Evolutionary conservation across 2,797 vertebrate genomes (phyloP).

Genomic region (Lagodon rhomboides): DNA sequence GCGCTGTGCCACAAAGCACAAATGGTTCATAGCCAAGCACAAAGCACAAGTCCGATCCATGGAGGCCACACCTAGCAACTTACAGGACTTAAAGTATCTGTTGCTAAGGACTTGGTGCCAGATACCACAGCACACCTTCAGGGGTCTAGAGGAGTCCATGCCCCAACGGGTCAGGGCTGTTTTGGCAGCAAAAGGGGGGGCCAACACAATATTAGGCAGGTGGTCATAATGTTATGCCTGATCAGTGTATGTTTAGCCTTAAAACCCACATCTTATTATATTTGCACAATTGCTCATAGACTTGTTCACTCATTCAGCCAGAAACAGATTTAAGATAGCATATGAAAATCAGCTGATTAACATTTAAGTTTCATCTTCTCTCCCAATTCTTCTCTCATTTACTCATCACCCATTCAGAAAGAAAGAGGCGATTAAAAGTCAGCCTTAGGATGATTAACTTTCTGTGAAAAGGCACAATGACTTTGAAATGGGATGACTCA

Average conservation of each 20-base stretch:
- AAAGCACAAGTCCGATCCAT: no score
- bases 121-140: no score
- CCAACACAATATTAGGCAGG: no score
- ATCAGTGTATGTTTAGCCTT: not conserved
- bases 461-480: slow-evolving; percentile 4
- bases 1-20: no score
- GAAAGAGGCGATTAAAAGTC: slow-evolving; percentile 15
- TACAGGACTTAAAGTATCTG: no score
- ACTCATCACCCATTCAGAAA: slow-evolving; percentile 9
- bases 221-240: no score
- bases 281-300: not conserved
- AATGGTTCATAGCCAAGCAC: no score
- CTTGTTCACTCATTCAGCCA: not conserved
- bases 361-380: not conserved
- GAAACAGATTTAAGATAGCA: not conserved
- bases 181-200: no score
- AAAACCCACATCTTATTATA: not conserved
- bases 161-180: no score
- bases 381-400: slow-evolving; percentile 22
- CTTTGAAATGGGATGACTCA: slow-evolving; percentile 32
- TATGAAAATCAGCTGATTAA: not conserved
- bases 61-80: no score
- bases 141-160: no score
- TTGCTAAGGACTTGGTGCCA: no score
- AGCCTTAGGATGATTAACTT: slow-evolving; percentile 17